Base-by-base conservation (phyloP, 2,888 invertebrate genomes). In the Luffia ferchaultella region DNA sequence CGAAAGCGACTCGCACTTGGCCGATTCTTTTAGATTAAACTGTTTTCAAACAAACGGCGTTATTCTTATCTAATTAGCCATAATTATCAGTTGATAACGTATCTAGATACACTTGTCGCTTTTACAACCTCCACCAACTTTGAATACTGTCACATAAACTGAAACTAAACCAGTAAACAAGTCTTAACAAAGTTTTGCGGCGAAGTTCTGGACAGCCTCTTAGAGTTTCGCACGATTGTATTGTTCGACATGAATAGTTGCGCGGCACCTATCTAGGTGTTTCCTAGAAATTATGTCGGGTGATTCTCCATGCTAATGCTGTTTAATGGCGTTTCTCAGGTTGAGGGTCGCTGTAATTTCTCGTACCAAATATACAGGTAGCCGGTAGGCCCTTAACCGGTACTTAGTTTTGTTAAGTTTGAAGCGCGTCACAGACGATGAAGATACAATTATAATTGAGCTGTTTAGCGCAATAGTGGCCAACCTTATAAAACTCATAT, bases 131-230 rank as follows among this genome's bases (percentile, higher is more conserved):
- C 19, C 5, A 16, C 42, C 58, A 65, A 71, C 65, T 71, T 68
- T 60, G 62, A 60, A 68, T 64, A 65, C 68, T 68, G 67, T 70
- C 71, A 70, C 73, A 70, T 74, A 76, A 74, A 75, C 69, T 70
- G 68, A 61, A 72, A 70, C 71, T 68, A 68, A 68, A 71, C 68
- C 66, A 67, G 68, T 74, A 74, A 74, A 74, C 74, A 75, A 77
- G 72, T 73, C 73, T 70, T 70, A 74, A 73, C 73, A 75, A 77
- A 76, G 72, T 77, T 77, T 65, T 68, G 74, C 63, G 76, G 76
- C 70, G 70, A 70, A 73, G 70, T 73, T 75, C 65, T 62, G 69
- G 65, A 63, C 67, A 65, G 67, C 68, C 65, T 68, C 59, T 62
- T 65, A 66, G 66, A 68, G 69, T 68, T 68, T 64, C 65, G 62